Percentiles rank a stretch among this genome's conserved stretches.
phyloP scores from a whole-genome alignment of 2,888 invertebrate genomes.

The Pheosia tremula region DNA sequence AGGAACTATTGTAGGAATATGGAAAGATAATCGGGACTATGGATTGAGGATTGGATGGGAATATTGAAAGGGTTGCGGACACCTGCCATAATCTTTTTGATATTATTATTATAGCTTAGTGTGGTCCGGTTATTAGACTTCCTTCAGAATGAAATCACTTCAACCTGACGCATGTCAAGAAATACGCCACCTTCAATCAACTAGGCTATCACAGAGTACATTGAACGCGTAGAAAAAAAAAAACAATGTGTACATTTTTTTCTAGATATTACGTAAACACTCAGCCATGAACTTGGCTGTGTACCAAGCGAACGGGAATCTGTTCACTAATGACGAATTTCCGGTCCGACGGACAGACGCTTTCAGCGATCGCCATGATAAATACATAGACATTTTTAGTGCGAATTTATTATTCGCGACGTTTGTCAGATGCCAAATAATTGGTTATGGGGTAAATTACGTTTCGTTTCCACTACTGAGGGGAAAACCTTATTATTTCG shows the following conservation, averaged over 20 bases:
- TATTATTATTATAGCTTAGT: too few relatives aligned
- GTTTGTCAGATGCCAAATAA: constrained; percentile 14
- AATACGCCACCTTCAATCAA: neutral
- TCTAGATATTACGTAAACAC: constrained; percentile 31
- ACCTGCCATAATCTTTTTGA: too few relatives aligned
- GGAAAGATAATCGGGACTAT: too few relatives aligned
- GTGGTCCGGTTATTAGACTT: too few relatives aligned
- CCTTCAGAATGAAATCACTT: too few relatives aligned
- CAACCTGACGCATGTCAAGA: too few relatives aligned
- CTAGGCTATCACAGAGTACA: neutral
- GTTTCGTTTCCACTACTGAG: neutral
- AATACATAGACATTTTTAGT: constrained; percentile 42
- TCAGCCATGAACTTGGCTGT: constrained; percentile 63
- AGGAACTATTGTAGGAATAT: too few relatives aligned
- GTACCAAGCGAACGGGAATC: constrained; percentile 63
- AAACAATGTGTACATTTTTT: constrained; percentile 6
- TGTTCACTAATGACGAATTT: constrained; percentile 69
- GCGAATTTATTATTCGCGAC: constrained; percentile 14
- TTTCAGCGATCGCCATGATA: constrained; percentile 45
- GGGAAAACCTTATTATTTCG: neutral
- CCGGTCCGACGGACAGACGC: constrained; percentile 52
- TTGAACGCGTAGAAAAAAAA: neutral
- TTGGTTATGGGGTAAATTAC: constrained; percentile 19
- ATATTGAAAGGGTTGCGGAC: too few relatives aligned
- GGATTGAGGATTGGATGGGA: too few relatives aligned